A percentile compares a stretch with the other conserved stretches of the same genome.
Evolutionary conservation across 2,113 vertebrate species (phyloP).

Genomic region (Phoxinus phoxinus): DNA sequence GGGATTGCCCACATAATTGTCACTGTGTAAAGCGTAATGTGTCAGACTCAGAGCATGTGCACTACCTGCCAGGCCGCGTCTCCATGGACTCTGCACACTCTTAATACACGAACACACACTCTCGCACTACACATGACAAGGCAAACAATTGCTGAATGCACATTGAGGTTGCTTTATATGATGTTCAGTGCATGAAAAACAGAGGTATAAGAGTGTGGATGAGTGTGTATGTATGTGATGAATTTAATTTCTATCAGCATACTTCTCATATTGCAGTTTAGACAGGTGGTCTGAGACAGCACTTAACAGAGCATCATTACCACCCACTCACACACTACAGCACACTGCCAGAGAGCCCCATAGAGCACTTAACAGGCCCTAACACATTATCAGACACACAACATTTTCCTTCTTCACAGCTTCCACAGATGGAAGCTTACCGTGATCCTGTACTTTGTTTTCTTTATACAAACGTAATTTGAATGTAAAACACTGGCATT

Average conservation of each 20-base stretch:
- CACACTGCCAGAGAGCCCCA: background rate
- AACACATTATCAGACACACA: background rate
- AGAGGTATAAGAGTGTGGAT: background rate
- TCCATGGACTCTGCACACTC: background rate
- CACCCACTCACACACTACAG: slow-evolving; percentile 19
- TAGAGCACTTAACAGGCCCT: slow-evolving; percentile 27
- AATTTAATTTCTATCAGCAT: slow-evolving; percentile 15
- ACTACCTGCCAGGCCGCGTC: background rate
- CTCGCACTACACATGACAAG: background rate
- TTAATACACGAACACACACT: background rate
- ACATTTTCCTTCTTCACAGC: background rate
- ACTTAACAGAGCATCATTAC: slow-evolving; percentile 26
- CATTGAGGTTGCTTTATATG: background rate
- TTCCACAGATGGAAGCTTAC: background rate
- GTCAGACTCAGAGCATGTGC: background rate
- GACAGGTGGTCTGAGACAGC: slow-evolving; percentile 38
- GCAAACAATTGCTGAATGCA: background rate
- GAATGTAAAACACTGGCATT: background rate
- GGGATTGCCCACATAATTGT: background rate
- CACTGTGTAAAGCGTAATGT: background rate
- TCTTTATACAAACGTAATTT: too few relatives aligned
- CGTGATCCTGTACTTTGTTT: background rate
- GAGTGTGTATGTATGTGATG: background rate
- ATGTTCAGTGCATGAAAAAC: background rate
- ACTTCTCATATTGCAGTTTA: slow-evolving; percentile 27